Percentiles rank a stretch among this genome's conserved stretches.
Evolutionary conservation across 2,797 vertebrate genomes (phyloP).

Genomic region (Hyperoplus immaculatus): DNA sequence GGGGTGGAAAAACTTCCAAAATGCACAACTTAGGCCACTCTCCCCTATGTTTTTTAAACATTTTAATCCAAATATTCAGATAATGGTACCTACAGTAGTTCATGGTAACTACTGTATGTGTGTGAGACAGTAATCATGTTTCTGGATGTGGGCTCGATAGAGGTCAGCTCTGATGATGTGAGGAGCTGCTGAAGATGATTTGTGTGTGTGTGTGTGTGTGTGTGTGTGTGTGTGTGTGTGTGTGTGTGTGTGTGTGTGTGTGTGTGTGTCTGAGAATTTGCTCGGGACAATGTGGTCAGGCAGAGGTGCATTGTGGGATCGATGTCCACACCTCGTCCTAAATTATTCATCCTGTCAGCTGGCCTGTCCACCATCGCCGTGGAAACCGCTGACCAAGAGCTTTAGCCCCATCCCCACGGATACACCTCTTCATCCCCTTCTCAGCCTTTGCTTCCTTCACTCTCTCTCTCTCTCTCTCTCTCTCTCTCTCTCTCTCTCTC

Average conservation of each 20-base stretch:
- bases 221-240: conserved; percentile 20
- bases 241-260: conserved; percentile 4
- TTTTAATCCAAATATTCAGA: background rate
- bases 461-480: conserved; percentile 30
- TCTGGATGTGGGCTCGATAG: conserved; percentile 34
- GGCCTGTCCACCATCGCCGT: conserved; percentile 75
- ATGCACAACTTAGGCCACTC: too few species aligned
- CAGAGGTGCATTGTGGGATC: conserved; percentile 83
- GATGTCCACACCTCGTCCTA: conserved; percentile 82
- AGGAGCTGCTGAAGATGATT: conserved; percentile 42
- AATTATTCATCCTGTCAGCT: conserved; percentile 87
- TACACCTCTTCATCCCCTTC: conserved; percentile 75
- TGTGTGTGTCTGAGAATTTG: conserved; percentile 40
- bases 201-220: conserved; percentile 22
- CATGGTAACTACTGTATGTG: conserved; percentile 1
- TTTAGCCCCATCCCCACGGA: conserved; percentile 79
- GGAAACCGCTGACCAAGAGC: conserved; percentile 86
- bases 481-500: conserved; percentile 52
- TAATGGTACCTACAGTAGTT: background rate
- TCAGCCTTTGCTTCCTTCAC: conserved; percentile 70
- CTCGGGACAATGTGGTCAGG: conserved; percentile 72
- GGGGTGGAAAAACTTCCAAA: too few species aligned
- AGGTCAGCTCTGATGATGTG: conserved; percentile 49
- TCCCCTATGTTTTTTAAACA: background rate
- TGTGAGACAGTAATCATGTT: conserved; percentile 25